Evolutionary conservation across 2,888 invertebrate genomes (phyloP).

Genomic region (Argyresthia albistria): DNA sequence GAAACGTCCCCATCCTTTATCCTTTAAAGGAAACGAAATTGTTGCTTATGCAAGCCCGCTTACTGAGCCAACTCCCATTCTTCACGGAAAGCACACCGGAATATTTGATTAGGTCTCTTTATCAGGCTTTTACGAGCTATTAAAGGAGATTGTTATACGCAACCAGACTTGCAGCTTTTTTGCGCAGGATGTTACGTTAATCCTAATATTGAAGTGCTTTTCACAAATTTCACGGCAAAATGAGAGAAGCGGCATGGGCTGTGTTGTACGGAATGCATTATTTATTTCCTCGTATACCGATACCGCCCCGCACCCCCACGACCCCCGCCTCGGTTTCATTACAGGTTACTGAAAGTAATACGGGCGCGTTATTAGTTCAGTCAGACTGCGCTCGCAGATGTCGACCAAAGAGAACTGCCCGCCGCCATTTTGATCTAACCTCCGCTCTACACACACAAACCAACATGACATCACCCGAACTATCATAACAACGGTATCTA

Average conservation of each 20-base stretch:
- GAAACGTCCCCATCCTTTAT: slow-evolving; percentile 48
- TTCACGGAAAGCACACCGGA: slow-evolving; percentile 22
- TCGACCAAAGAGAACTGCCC: slow-evolving; percentile 24
- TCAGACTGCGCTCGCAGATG: slow-evolving; percentile 35
- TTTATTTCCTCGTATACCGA: slow-evolving; percentile 1
- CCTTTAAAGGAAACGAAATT: slow-evolving; percentile 56
- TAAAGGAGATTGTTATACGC: background rate
- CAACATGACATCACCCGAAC: slow-evolving; percentile 22
- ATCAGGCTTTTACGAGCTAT: slow-evolving; percentile 46
- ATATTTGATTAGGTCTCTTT: slow-evolving; percentile 61
- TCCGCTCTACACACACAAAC: slow-evolving; percentile 34
- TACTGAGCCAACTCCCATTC: slow-evolving; percentile 18
- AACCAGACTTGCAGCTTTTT: background rate
- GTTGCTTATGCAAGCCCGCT: slow-evolving; percentile 54
- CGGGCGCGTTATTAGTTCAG: slow-evolving; percentile 43
- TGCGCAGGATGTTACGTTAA: too few relatives aligned
- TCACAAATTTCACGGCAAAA: background rate
- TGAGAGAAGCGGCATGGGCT: background rate
- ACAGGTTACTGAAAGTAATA: slow-evolving; percentile 35
- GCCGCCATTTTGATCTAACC: slow-evolving; percentile 18
- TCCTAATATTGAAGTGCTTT: background rate
- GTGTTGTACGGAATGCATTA: slow-evolving; percentile 2
- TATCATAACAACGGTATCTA: slow-evolving; percentile 28
- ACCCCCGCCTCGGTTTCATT: slow-evolving; percentile 23
- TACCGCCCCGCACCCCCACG: background rate